Evolutionary conservation across 1,140 invertebrate genomes (phyloP), one percentile per base, ranked within the genome.

Genomic region (Hyles vespertilio): DNA sequence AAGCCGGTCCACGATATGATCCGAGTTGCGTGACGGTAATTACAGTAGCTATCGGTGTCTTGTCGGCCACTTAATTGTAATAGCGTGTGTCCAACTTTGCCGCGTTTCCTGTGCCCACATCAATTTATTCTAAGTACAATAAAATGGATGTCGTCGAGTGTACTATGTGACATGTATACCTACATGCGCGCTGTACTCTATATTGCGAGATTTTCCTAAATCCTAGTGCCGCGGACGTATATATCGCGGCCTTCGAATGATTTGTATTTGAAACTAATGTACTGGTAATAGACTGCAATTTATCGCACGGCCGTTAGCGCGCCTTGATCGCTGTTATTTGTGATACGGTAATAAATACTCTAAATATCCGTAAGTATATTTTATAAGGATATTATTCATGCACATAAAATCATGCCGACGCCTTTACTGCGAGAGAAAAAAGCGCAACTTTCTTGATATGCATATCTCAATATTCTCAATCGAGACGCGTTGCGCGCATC

Each of bases 11-110:
- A 58, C 45, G 50, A 44, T 59, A 58, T 58, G 51, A 55, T 56
- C 50, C 50, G 32, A 45, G 49, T 78, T 74, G 81, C 81, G 79
- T 84, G 81, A 72, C 68, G 70, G 59, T 81, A 84, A 84, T 84
- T 77, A 80, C 67, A 59, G 63, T 61, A 56, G 65, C 65, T 71
- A 74, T 78, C 77, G 69, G 70, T 74, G 74, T 82, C 77, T 79
- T 72, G 67, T 59, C 63, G 65, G 64, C 62, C 68, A 72, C 66
- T 74, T 77, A 79, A 81, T 80, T 80, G 72, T 79, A 63, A 65
- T 81, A 60, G 71, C 75, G 77, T 84, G 62, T 67, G 62, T 70
- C 58, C 64, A 65, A 69, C 65, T 69, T 48, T 51, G 61, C 50
- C 65, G 40, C 58, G 73, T 74, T 82, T 80, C 79, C 79, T 80